Evolutionary conservation across 2,888 invertebrate genomes (phyloP).

Genomic region (Leucania comma): DNA sequence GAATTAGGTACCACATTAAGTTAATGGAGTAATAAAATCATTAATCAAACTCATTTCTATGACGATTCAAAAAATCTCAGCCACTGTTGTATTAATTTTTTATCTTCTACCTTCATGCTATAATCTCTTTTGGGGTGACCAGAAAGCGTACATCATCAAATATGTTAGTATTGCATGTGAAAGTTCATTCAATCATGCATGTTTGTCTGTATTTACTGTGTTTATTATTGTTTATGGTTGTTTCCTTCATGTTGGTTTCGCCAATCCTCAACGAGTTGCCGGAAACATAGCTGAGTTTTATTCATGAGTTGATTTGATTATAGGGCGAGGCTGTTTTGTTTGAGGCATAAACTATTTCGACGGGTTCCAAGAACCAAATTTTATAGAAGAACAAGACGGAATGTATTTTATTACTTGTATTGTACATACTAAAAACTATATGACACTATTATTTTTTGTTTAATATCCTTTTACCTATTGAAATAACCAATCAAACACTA

Average conservation of each 20-base stretch:
- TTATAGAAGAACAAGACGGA: too few relatives aligned
- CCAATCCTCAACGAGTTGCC: neutral
- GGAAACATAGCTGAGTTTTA: neutral
- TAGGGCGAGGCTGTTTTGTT: neutral
- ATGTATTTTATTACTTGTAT: too few relatives aligned
- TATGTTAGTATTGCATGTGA: slow-evolving; percentile 59
- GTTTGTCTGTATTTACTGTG: slow-evolving; percentile 41
- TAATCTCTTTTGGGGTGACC: slow-evolving; percentile 55
- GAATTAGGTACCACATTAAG: neutral
- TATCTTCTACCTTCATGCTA: slow-evolving; percentile 58
- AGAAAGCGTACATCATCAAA: slow-evolving; percentile 51
- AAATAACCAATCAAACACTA: too few relatives aligned
- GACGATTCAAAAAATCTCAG: neutral
- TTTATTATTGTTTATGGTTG: slow-evolving; percentile 25
- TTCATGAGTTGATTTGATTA: slow-evolving; percentile 1
- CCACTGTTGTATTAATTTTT: slow-evolving; percentile 42
- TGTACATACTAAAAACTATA: too few relatives aligned
- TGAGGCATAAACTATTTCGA: neutral
- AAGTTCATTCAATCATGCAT: slow-evolving; percentile 35
- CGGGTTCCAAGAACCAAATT: too few relatives aligned
- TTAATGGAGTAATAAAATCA: neutral
- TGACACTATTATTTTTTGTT: too few relatives aligned
- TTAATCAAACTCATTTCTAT: neutral
- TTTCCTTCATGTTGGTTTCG: slow-evolving; percentile 1
- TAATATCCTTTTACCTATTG: too few relatives aligned